A percentile compares a stretch with the other conserved stretches of the same genome.
These are phyloP conservation scores for Calliopum simillimum DNA, from an alignment of 2,888 invertebrate genomes.

Conservation along the genomic window DNA sequence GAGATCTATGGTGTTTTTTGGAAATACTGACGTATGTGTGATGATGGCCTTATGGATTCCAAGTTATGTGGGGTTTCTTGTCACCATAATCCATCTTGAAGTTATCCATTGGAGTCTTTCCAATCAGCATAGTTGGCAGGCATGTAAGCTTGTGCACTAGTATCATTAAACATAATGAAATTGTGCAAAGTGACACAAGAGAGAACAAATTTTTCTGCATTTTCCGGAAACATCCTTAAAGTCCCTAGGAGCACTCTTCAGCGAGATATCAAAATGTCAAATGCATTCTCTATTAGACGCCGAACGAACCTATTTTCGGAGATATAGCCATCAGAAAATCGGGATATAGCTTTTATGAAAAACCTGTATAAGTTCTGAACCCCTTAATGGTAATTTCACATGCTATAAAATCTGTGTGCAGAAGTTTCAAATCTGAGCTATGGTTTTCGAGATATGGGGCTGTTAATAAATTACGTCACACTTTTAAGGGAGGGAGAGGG, in stretches of 20 bases:
- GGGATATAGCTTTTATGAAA: conserved; percentile 26
- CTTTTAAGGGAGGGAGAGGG: no score
- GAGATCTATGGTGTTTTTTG: no score
- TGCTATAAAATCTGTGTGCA: no score
- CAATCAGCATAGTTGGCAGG: conserved; percentile 7
- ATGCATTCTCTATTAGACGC: conserved; percentile 35
- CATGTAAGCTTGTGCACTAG: neutral
- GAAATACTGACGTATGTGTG: neutral
- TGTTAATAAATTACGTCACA: no score
- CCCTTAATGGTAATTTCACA: no score
- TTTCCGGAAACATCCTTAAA: conserved; percentile 38
- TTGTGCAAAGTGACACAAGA: conserved; percentile 41
- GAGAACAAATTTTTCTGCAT: conserved; percentile 38
- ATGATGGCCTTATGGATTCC: neutral
- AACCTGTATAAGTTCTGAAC: no score
- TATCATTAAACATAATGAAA: conserved; percentile 36
- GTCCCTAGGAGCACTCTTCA: conserved; percentile 39
- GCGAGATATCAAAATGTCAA: conserved; percentile 41
- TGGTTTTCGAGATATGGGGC: no score
- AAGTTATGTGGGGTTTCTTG: neutral
- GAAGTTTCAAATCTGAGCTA: no score
- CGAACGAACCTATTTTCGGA: no score
- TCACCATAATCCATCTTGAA: neutral
- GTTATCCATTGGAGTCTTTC: neutral
- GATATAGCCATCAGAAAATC: no score